phyloP scores from a whole-genome alignment of 1,140 invertebrate species.

The Polyergus mexicanus region DNA sequence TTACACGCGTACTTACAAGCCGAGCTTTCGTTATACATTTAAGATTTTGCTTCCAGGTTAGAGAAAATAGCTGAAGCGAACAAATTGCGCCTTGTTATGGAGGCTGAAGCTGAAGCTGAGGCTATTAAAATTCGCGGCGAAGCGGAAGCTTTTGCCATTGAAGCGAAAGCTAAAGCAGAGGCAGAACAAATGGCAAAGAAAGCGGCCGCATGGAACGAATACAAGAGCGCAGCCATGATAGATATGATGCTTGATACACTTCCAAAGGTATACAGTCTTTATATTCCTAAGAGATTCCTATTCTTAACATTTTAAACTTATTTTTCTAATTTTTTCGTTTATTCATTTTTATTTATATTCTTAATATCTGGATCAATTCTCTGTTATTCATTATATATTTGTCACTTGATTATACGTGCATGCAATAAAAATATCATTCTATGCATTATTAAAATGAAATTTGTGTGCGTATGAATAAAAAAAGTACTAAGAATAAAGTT shows the following conservation, averaged over 20 bases:
- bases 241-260: constrained; percentile 99
- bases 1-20: background rate
- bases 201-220: constrained; percentile 98
- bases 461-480: too few species aligned
- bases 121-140: constrained; percentile 92
- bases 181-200: constrained; percentile 99
- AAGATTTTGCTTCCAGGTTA: constrained; percentile 86
- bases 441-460: too few species aligned
- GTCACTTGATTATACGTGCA: too few species aligned
- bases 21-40: background rate
- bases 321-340: too few species aligned
- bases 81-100: constrained; percentile 93
- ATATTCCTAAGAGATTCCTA: too few species aligned
- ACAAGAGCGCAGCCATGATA: constrained; percentile 98
- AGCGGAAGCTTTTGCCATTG: constrained; percentile 97
- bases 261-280: constrained; percentile 91
- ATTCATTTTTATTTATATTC: too few species aligned
- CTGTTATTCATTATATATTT: too few species aligned
- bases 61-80: constrained; percentile 98
- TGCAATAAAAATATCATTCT: too few species aligned
- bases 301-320: too few species aligned
- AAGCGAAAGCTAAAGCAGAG: constrained; percentile 97
- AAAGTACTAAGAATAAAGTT: too few species aligned
- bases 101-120: constrained; percentile 98
- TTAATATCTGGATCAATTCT: too few species aligned